A percentile compares a stretch with the other conserved stretches of the same genome.
Evolutionary conservation across 2,888 invertebrate species (phyloP).

Genomic region (Candidula unifasciata): DNA sequence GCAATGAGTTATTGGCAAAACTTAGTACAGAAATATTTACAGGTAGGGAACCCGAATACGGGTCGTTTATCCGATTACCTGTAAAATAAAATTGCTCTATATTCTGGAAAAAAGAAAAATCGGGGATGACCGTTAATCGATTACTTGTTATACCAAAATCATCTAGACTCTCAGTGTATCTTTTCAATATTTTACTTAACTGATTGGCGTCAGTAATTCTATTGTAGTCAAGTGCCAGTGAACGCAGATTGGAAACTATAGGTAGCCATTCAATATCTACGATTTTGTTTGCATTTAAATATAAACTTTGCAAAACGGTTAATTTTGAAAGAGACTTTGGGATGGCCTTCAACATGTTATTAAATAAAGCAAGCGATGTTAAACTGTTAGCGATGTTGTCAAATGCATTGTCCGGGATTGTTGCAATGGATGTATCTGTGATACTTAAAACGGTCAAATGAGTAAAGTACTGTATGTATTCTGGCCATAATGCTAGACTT

Average conservation of each 20-base stretch:
- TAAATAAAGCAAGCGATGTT: background rate
- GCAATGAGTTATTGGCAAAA: background rate
- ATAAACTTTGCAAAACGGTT: background rate
- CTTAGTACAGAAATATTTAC: background rate
- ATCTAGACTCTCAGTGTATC: background rate
- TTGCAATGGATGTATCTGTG: background rate
- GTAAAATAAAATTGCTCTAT: background rate
- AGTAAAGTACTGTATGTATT: background rate
- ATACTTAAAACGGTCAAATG: background rate
- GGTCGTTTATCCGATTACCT: background rate
- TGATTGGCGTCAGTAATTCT: background rate
- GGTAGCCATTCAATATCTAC: background rate
- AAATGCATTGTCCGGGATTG: background rate
- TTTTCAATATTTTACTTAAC: background rate
- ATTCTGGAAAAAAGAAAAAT: background rate
- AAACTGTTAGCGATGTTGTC: background rate
- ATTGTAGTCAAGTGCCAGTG: background rate
- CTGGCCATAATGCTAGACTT: background rate
- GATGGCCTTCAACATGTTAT: background rate
- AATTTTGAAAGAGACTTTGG: background rate
- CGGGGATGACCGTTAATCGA: background rate
- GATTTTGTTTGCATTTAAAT: background rate
- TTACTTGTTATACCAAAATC: background rate
- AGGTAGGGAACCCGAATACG: background rate
- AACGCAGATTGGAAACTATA: background rate